Evolutionary conservation across 2,888 invertebrate genomes (phyloP).

Genomic region (Tricholauxania praeusta): DNA sequence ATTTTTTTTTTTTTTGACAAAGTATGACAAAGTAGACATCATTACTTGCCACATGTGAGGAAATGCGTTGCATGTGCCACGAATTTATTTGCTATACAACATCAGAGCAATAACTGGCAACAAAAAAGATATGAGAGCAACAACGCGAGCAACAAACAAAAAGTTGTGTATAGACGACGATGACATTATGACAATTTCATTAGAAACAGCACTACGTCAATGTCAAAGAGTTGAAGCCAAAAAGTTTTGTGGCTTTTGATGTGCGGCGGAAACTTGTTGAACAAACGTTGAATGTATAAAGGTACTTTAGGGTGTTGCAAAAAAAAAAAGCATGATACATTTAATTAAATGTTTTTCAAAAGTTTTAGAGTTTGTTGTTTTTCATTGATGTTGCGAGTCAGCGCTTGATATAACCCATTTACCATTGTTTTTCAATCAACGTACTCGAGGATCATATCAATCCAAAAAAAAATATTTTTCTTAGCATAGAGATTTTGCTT

Average conservation of each 20-base stretch:
- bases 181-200: conserved; percentile 63
- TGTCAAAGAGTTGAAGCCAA: conserved; percentile 55
- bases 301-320: neutral
- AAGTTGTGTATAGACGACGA: neutral
- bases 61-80: conserved; percentile 24
- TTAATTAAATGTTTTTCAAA: no score
- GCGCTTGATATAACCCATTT: no score
- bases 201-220: conserved; percentile 64
- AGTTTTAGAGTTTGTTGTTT: no score
- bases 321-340: neutral
- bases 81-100: conserved; percentile 23
- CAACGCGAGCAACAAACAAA: neutral
- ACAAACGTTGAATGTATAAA: neutral
- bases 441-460: no score
- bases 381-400: no score
- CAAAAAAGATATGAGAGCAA: neutral
- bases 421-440: no score
- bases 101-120: neutral
- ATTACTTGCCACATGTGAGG: conserved; percentile 30
- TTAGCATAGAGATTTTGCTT: no score
- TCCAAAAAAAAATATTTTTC: no score
- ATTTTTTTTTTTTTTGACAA: no score
- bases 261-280: conserved; percentile 33
- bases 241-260: conserved; percentile 36
- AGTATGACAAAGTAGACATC: conserved; percentile 34